These are phyloP conservation scores for Prosapia bicincta DNA, from an alignment of 2,888 invertebrate species.

Conservation along the genomic window DNA sequence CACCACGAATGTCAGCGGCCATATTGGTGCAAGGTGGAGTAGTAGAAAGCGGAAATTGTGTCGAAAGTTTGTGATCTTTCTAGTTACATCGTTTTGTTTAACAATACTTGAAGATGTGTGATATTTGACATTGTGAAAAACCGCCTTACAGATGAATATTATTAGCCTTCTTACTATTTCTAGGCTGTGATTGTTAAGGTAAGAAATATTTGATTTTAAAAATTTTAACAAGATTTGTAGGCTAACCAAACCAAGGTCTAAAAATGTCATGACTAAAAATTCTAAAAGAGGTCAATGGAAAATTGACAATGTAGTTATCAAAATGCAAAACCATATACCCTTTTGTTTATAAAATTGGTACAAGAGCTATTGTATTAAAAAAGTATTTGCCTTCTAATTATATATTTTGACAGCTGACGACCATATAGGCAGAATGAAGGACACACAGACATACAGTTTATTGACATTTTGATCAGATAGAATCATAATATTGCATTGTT, in stretches of 20 bases:
- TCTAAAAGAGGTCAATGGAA: neutral
- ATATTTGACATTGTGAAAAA: neutral
- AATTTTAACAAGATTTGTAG: neutral
- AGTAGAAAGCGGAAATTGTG: constrained; percentile 32
- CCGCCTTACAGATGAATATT: neutral
- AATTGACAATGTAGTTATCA: neutral
- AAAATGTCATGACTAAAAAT: neutral
- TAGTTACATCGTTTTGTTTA: constrained; percentile 6
- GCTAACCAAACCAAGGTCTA: neutral
- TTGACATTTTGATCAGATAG: neutral
- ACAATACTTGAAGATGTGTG: neutral
- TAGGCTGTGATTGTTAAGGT: neutral
- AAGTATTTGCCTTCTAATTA: neutral
- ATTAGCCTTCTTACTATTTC: neutral
- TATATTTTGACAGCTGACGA: neutral
- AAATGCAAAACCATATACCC: neutral
- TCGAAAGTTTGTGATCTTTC: neutral
- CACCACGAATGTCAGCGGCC: constrained; percentile 26
- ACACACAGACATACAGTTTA: neutral
- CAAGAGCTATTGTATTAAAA: too few species aligned
- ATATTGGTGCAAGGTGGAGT: constrained; percentile 34
- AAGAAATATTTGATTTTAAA: neutral
- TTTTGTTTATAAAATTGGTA: too few species aligned
- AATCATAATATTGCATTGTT: neutral
- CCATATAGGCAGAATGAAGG: neutral